Percentiles rank a stretch among this genome's conserved stretches.
Conservation (phyloP, 1,140 invertebrate genomes). For the Plectrocnemia conspersa region DNA sequence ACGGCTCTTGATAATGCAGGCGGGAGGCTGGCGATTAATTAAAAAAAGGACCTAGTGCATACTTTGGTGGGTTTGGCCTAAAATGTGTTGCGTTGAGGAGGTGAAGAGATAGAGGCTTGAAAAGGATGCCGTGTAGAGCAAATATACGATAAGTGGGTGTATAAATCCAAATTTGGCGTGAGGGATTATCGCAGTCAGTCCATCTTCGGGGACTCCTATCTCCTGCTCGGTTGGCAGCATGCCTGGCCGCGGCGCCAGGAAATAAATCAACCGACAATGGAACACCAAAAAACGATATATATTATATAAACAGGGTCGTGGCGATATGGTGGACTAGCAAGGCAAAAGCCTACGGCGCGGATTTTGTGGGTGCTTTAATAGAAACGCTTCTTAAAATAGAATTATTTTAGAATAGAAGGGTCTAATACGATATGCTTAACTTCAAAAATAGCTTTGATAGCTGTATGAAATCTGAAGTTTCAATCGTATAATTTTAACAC, state of each 20-base stretch:
- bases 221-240: not conserved
- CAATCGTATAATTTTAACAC: no score
- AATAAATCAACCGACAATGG: constrained; percentile 15
- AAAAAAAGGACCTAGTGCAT: not conserved
- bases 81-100: not conserved
- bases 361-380: no score
- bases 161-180: constrained; percentile 33
- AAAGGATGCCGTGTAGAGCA: constrained; percentile 16
- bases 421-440: no score
- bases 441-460: no score
- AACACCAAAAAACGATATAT: not conserved
- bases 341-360: no score
- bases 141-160: constrained; percentile 18
- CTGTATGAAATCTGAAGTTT: no score
- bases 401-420: no score
- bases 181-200: constrained; percentile 28
- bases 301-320: no score
- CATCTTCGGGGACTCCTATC: constrained; percentile 18
- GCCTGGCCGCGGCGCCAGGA: constrained; percentile 9
- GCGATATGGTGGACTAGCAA: no score
- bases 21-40: not conserved
- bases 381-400: no score
- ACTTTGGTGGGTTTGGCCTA: not conserved
- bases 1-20: not conserved
- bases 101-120: not conserved